A percentile compares a stretch with the other conserved stretches of the same genome.
These are phyloP conservation scores for Pseudoips prasinana DNA, from an alignment of 2,888 invertebrate genomes.

Conservation along the genomic window DNA sequence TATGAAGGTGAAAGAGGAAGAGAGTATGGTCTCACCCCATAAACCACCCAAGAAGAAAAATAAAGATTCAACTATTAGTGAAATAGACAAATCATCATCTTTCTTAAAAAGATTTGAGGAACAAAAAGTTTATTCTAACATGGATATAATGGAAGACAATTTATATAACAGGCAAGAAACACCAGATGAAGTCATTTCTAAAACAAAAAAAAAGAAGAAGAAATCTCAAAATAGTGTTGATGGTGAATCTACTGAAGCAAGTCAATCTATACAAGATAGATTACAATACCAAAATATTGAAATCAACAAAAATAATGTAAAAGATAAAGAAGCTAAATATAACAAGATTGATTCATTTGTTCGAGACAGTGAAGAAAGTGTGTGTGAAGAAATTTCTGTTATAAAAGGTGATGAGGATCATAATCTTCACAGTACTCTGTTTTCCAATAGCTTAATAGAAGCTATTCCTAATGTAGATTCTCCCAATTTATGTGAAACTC, in stretches of 20 bases:
- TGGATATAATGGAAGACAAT: constrained; percentile 8
- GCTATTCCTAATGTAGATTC: constrained; percentile 1
- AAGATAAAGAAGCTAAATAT: constrained; percentile 1
- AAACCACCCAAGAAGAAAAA: constrained; percentile 21
- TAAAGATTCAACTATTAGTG: constrained; percentile 4
- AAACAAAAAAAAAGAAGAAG: constrained; percentile 35
- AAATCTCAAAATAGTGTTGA: constrained; percentile 30
- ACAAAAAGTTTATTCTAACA: too few species aligned
- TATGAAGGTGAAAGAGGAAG: constrained; percentile 48
- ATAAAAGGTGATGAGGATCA: constrained; percentile 26
- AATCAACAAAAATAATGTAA: constrained; percentile 4
- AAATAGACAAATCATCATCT: too few species aligned
- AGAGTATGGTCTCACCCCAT: constrained; percentile 3
- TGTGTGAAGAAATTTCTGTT: constrained; percentile 28
- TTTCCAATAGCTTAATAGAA: constrained; percentile 4
- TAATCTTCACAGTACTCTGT: constrained; percentile 15
- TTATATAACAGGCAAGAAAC: constrained; percentile 3
- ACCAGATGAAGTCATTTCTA: constrained; percentile 5
- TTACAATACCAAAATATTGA: constrained; percentile 7
- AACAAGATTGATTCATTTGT: constrained; percentile 9
- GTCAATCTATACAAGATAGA: too few species aligned
- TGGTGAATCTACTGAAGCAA: constrained; percentile 6
- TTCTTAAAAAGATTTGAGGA: too few species aligned
- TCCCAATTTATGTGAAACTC: constrained; percentile 1
- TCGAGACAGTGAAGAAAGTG: constrained; percentile 14